Percentiles rank a stretch among this genome's conserved stretches.
These are phyloP conservation scores for Macrobrachium rosenbergii DNA, from an alignment of 1,140 invertebrate species.

Conservation along the genomic window DNA sequence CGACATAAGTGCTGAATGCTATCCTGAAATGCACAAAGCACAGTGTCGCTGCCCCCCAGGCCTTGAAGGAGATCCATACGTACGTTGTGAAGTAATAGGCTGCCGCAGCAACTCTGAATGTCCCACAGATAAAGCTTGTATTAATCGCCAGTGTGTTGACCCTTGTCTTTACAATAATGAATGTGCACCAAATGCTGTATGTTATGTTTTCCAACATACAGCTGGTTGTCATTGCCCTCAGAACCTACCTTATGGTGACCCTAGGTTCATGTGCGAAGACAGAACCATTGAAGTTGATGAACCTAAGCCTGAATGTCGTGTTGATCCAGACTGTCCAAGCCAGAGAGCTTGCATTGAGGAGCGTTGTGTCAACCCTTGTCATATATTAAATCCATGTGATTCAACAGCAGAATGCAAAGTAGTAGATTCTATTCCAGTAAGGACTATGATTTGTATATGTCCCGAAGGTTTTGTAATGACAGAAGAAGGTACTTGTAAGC, in stretches of 20 bases:
- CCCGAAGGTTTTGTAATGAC: conserved; percentile 74
- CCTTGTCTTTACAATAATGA: conserved; percentile 76
- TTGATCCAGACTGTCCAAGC: conserved; percentile 69
- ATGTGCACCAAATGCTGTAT: conserved; percentile 84
- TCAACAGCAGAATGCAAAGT: conserved; percentile 65
- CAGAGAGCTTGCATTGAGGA: conserved; percentile 70
- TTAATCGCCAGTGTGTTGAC: conserved; percentile 69
- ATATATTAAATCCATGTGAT: conserved; percentile 84
- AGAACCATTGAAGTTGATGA: conserved; percentile 80
- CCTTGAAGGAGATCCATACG: conserved; percentile 68
- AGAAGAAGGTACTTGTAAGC: conserved; percentile 80
- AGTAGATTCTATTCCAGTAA: conserved; percentile 64
- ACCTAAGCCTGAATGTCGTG: conserved; percentile 67
- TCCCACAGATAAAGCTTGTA: conserved; percentile 69
- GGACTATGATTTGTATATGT: conserved; percentile 67
- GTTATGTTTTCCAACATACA: conserved; percentile 84
- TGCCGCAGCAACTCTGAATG: conserved; percentile 68
- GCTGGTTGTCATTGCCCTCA: conserved; percentile 84
- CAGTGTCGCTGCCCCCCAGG: conserved; percentile 68
- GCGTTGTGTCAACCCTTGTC: conserved; percentile 85
- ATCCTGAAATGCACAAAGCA: conserved; percentile 78
- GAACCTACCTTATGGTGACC: conserved; percentile 61
- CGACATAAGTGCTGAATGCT: conserved; percentile 86
- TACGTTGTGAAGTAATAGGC: conserved; percentile 65
- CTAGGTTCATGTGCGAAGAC: conserved; percentile 78